Conservation (phyloP, 2,797 vertebrate species). For the Crenichthys baileyi region DNA sequence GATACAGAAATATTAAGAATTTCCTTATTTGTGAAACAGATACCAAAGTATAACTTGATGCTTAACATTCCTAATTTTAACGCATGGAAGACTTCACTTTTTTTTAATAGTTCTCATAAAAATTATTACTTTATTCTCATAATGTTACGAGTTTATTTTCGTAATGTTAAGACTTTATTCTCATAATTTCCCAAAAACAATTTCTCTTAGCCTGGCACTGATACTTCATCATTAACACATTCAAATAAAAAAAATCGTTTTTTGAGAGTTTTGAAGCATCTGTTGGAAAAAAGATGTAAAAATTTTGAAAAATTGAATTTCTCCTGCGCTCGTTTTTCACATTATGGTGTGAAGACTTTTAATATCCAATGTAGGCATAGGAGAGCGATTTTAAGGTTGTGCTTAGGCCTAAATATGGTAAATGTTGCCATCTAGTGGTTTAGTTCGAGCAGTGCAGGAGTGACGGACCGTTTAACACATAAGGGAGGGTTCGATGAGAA, state of each 20-base stretch:
- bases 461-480: conserved; percentile 40
- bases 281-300: not conserved
- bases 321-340: not conserved
- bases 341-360: not conserved
- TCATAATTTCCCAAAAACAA: too few species aligned
- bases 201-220: too few species aligned
- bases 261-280: not conserved
- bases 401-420: conserved; percentile 58
- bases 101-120: too few species aligned
- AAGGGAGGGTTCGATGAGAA: conserved; percentile 74
- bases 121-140: too few species aligned
- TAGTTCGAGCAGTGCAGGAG: fast-evolving
- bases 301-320: not conserved
- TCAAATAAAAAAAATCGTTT: not conserved
- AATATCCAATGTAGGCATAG: not conserved
- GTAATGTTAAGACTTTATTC: too few species aligned
- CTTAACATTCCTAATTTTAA: too few species aligned
- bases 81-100: too few species aligned
- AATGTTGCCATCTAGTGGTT: conserved; percentile 84
- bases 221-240: not conserved
- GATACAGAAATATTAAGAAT: too few species aligned
- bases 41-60: too few species aligned
- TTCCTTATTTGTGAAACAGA: too few species aligned
- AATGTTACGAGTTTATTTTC: too few species aligned
- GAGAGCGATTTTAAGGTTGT: not conserved